phyloP scores from a whole-genome alignment of 1,140 invertebrate species.

The Centruroides sculpturatus region DNA sequence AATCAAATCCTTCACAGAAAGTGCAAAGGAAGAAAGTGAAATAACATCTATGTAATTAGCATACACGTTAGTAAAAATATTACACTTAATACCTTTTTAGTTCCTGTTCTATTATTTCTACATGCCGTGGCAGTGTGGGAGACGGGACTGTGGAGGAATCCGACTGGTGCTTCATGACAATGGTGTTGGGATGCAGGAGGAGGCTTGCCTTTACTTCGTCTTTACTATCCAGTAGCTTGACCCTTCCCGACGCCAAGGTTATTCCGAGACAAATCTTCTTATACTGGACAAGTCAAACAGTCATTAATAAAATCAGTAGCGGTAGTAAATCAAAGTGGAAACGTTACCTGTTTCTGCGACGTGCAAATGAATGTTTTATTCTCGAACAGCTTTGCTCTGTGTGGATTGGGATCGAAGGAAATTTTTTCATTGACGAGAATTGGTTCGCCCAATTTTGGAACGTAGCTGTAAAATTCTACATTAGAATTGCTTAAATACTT shows the following conservation, averaged over 20 bases:
- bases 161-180: no score
- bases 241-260: conserved; percentile 2
- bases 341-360: conserved; percentile 37
- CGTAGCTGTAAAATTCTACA: conserved; percentile 25
- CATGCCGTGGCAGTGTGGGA: no score
- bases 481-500: no score
- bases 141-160: no score
- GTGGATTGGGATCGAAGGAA: conserved; percentile 35
- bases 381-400: conserved; percentile 38
- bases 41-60: no score
- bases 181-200: not conserved
- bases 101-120: no score
- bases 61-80: no score
- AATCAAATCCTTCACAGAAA: no score
- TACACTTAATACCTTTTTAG: no score
- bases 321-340: not conserved
- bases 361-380: conserved; percentile 45
- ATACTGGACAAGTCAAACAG: not conserved
- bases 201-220: not conserved
- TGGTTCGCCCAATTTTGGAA: conserved; percentile 39
- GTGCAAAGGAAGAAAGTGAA: no score
- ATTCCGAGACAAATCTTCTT: conserved; percentile 9
- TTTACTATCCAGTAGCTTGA: not conserved
- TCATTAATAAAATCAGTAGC: no score
- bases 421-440: conserved; percentile 36